Evolutionary conservation across 1,140 invertebrate genomes (phyloP).

Genomic region (Calephelis nemesis): DNA sequence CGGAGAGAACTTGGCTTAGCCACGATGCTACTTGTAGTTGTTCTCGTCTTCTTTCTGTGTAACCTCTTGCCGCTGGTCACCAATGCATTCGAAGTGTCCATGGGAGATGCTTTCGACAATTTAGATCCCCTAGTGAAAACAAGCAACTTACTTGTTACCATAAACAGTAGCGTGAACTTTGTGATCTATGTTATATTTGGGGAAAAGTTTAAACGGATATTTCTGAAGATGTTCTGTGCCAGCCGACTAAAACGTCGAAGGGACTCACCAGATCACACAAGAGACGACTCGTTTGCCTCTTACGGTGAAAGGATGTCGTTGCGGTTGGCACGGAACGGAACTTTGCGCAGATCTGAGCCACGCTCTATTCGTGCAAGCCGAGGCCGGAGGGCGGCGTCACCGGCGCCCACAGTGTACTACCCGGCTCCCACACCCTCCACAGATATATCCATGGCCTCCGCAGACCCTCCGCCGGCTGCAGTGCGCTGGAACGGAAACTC

Average conservation of each 20-base stretch:
- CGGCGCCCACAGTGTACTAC: slow-evolving; percentile 60
- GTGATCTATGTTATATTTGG: slow-evolving; percentile 98
- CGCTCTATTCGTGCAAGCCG: slow-evolving; percentile 29
- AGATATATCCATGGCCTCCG: slow-evolving; percentile 40
- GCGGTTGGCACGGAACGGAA: slow-evolving; percentile 81
- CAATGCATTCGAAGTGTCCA: slow-evolving; percentile 91
- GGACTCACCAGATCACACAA: slow-evolving; percentile 84
- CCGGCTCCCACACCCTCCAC: slow-evolving; percentile 52
- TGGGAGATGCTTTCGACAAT: slow-evolving; percentile 82
- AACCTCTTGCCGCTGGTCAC: slow-evolving; percentile 94
- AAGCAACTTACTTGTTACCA: slow-evolving; percentile 95
- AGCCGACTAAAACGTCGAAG: slow-evolving; percentile 76
- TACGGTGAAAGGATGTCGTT: slow-evolving; percentile 85
- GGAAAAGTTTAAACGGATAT: slow-evolving; percentile 95
- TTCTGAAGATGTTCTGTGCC: slow-evolving; percentile 92
- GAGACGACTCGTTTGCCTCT: slow-evolving; percentile 89
- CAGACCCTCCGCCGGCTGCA: slow-evolving; percentile 36
- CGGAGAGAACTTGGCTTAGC: slow-evolving; percentile 93
- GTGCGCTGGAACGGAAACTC: slow-evolving; percentile 47
- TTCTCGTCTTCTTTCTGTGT: slow-evolving; percentile 96
- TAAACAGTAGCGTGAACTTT: slow-evolving; percentile 98
- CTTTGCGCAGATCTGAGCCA: slow-evolving; percentile 50
- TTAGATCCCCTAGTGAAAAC: slow-evolving; percentile 89
- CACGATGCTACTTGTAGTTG: slow-evolving; percentile 96
- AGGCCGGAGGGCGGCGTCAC: slow-evolving; percentile 37